Evolutionary conservation across 2,888 invertebrate species (phyloP).

Genomic region (Lucinisca nassula): DNA sequence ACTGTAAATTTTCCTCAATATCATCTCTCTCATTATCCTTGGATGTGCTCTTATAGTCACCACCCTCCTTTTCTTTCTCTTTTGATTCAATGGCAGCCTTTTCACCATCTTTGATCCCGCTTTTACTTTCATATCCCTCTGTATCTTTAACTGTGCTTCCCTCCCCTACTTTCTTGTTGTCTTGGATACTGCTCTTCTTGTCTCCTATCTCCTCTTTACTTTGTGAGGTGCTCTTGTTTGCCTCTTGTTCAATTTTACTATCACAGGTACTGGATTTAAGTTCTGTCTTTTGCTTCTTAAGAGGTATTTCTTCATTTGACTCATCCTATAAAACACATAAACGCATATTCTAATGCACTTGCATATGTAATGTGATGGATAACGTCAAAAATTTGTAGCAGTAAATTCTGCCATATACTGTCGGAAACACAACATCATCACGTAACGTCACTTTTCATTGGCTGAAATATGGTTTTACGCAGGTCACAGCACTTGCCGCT

Average conservation of each 20-base stretch:
- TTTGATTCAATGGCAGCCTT: not conserved
- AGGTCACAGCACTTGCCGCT: no score
- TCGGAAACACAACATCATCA: no score
- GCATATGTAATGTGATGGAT: no score
- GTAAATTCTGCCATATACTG: no score
- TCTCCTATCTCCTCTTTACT: not conserved
- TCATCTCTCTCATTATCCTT: constrained; percentile 71
- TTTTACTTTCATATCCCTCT: not conserved
- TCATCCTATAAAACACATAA: not conserved
- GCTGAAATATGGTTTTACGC: no score
- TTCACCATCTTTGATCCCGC: not conserved
- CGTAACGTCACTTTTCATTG: no score
- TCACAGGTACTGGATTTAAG: not conserved
- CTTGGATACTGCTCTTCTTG: not conserved
- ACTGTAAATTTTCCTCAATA: constrained; percentile 84
- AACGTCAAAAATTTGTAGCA: no score
- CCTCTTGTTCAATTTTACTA: not conserved
- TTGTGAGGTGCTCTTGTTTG: not conserved
- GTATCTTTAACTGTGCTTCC: not conserved
- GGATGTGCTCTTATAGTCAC: not conserved
- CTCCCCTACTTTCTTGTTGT: not conserved
- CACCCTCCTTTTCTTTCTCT: not conserved
- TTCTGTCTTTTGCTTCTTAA: not conserved
- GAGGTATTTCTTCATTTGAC: not conserved
- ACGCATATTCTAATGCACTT: no score